Evolutionary conservation across 2,113 vertebrate genomes (phyloP).

Genomic region (Pseudonaja textilis): DNA sequence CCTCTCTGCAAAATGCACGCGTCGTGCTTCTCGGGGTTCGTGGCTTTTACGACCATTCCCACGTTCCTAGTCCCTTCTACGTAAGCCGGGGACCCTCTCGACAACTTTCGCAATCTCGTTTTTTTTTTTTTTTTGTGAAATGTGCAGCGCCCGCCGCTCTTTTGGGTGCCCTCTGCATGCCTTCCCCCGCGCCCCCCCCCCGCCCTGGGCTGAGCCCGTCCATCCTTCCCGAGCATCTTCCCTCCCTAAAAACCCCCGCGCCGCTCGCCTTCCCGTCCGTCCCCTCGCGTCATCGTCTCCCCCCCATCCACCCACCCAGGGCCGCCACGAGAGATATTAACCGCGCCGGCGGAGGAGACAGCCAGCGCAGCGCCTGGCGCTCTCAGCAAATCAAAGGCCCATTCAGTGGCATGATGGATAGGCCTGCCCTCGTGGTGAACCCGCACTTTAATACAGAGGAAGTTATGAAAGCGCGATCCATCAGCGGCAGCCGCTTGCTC

Average conservation of each 20-base stretch:
- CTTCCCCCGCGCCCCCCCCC: fast-evolving
- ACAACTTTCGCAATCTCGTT: neutral
- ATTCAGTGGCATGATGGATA: slow-evolving; percentile 70
- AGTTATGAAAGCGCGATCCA: slow-evolving; percentile 76
- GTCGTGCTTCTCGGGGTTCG: neutral
- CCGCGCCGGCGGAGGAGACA: slow-evolving; percentile 55
- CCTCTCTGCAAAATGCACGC: neutral
- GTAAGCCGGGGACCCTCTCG: neutral
- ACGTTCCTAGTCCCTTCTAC: neutral
- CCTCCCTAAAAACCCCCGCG: too few relatives aligned
- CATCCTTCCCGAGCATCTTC: neutral
- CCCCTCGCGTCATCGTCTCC: slow-evolving; percentile 9
- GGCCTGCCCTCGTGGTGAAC: slow-evolving; percentile 74
- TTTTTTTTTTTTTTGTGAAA: too few relatives aligned
- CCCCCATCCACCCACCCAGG: neutral
- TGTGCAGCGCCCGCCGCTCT: too few relatives aligned
- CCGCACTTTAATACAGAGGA: slow-evolving; percentile 74
- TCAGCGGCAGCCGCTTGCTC: slow-evolving; percentile 61
- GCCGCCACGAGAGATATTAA: slow-evolving; percentile 16
- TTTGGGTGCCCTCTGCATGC: too few relatives aligned
- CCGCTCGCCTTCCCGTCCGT: neutral
- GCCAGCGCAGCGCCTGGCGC: slow-evolving; percentile 51
- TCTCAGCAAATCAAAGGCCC: slow-evolving; percentile 67
- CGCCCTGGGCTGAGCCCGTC: fast-evolving
- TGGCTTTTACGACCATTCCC: neutral